These are phyloP conservation scores for Hyposmocoma kahamanoa DNA, from an alignment of 1,140 invertebrate genomes.

Conservation along the genomic window DNA sequence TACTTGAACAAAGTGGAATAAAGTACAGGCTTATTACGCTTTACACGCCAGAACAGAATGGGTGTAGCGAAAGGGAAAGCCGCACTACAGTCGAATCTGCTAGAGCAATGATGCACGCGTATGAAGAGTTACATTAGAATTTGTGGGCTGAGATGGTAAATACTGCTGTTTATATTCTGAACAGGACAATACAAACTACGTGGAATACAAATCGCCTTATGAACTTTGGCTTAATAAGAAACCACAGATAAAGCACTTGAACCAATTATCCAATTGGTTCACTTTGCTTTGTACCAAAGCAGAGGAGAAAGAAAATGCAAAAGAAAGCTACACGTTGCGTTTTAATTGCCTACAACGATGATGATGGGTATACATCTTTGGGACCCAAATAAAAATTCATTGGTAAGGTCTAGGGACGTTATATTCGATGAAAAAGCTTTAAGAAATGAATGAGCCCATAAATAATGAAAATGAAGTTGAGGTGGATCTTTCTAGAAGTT, in stretches of 20 bases:
- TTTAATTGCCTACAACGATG: constrained; percentile 6
- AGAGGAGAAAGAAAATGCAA: not conserved
- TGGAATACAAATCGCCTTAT: not conserved
- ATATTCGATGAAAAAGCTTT: constrained; percentile 5
- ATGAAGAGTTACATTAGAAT: not conserved
- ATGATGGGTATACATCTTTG: constrained; percentile 7
- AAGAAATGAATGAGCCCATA: not conserved
- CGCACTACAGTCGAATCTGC: constrained; percentile 5
- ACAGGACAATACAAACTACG: not conserved
- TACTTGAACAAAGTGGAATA: constrained; percentile 29
- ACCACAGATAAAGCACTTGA: constrained; percentile 4
- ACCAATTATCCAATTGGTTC: not conserved
- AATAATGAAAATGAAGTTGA: not conserved
- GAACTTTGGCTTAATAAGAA: constrained; percentile 5
- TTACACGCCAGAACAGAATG: constrained; percentile 46
- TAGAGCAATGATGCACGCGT: constrained; percentile 6
- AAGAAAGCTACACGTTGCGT: constrained; percentile 6
- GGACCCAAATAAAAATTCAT: not conserved
- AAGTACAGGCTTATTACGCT: constrained; percentile 31
- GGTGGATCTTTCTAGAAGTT: not conserved
- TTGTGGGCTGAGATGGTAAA: constrained; percentile 5
- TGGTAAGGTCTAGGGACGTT: constrained; percentile 9
- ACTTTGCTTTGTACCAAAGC: not conserved
- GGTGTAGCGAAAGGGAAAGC: constrained; percentile 31
- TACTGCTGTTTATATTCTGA: constrained; percentile 5